Evolutionary conservation across 2,113 vertebrate species (phyloP).

Genomic region (Scomber colias): DNA sequence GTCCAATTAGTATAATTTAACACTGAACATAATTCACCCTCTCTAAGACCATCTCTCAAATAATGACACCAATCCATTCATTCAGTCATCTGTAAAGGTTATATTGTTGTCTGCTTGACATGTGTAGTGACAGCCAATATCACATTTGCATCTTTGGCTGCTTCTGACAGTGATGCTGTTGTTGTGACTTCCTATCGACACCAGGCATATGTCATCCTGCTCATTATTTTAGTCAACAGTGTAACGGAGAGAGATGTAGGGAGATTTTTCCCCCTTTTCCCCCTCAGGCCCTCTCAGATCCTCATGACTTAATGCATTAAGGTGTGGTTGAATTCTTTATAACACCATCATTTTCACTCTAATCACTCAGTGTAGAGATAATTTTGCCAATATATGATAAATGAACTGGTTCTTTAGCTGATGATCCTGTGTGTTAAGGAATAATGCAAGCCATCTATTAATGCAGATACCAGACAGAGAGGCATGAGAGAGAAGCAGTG

Average conservation of each 20-base stretch:
- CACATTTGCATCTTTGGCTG: constrained; percentile 75
- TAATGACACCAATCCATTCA: constrained; percentile 48
- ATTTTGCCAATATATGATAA: constrained; percentile 36
- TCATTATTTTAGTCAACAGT: constrained; percentile 82
- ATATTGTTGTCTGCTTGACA: constrained; percentile 69
- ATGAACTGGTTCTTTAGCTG: constrained; percentile 35
- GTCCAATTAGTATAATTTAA: constrained; percentile 39
- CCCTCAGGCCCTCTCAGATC: constrained; percentile 44
- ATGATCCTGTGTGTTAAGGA: constrained; percentile 32
- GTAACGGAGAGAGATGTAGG: constrained; percentile 47
- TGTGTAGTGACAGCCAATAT: constrained; percentile 75
- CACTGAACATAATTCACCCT: constrained; percentile 11
- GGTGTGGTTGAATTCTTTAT: constrained; percentile 37
- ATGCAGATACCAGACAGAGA: constrained; percentile 62
- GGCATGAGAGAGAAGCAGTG: constrained; percentile 54
- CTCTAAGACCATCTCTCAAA: constrained; percentile 53
- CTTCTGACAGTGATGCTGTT: constrained; percentile 75
- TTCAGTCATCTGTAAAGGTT: constrained; percentile 75
- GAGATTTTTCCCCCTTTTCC: background rate
- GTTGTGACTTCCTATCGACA: constrained; percentile 78
- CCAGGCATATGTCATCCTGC: constrained; percentile 76
- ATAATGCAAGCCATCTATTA: constrained; percentile 55
- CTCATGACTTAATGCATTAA: constrained; percentile 51
- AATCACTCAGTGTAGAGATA: constrained; percentile 29
- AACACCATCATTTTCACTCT: constrained; percentile 36